Conservation (phyloP, 2,113 vertebrate genomes). For the Eurystomus gularis region DNA sequence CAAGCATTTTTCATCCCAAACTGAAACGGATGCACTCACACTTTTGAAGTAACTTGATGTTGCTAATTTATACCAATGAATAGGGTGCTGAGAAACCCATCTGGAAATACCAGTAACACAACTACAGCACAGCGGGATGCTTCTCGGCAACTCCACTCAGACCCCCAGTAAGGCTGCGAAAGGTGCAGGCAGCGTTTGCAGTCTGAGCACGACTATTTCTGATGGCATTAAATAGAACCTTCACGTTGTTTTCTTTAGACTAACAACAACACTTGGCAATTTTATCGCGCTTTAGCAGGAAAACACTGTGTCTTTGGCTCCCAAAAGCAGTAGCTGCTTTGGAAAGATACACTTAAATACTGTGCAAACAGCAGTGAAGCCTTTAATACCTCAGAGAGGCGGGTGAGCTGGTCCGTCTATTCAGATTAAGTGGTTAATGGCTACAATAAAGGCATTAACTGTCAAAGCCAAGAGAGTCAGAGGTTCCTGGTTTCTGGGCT, state of each 20-base stretch:
- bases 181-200: neutral
- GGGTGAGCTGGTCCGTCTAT: neutral
- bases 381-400: neutral
- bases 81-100: neutral
- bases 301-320: neutral
- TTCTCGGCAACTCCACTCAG: neutral
- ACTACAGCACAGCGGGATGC: neutral
- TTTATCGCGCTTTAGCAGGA: neutral
- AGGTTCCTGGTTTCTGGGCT: neutral
- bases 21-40: neutral
- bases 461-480: neutral
- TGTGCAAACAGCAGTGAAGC: neutral
- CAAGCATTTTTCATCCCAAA: neutral
- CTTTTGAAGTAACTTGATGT: neutral
- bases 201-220: neutral
- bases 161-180: neutral
- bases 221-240: neutral
- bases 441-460: neutral
- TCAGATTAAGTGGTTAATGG: neutral
- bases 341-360: neutral
- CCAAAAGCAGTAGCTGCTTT: neutral
- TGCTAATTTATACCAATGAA: neutral
- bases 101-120: neutral
- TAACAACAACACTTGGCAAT: neutral
- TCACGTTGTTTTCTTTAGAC: neutral